Evolutionary conservation across 2,888 invertebrate genomes (phyloP), one percentile per base, ranked within the genome.

Genomic region (Xylota sylvarum): DNA sequence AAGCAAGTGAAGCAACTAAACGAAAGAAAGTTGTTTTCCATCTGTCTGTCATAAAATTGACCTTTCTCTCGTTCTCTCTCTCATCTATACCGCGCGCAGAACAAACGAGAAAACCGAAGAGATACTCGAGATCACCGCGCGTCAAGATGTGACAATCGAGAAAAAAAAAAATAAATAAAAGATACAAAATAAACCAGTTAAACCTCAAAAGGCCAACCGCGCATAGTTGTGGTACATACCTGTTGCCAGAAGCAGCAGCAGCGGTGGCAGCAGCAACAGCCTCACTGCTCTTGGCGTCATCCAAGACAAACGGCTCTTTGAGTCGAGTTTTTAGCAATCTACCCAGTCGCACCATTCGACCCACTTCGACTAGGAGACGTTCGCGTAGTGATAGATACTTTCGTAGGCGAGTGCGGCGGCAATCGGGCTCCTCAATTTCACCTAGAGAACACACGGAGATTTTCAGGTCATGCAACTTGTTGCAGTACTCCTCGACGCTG

Each of bases 291-390:
- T 77, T 92, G 48, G 88, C 88, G 3, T 91, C 91, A 88, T 92
- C 92, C 88, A 92, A 89, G 50, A 92, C 88, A 73, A 95, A 93
- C n/a, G 95, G 94, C 89, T 96, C 96, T 89, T 94, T 94, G 55
- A 96, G 92, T 58, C 96, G 93, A 50, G 95, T 95, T 90, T 95
- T 94, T 72, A 96, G 91, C 86, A 96, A 92, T 79, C 95, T 93
- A n/a, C 96, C 96, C 62, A 96, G 92, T 60, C 96, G 93, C 69
- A 96, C 95, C 94, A 95, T 96, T 70, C 96, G 93, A 58, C 96
- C 96, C 77, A 96, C 95, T 92, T 96, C 96, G 58, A 95, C 93
- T 88, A 96, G 92, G 35, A 96, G 93, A 85, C 94, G 94, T 91
- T 96, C 96, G 67, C 96, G 93, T 77, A 93, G 93, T 23, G 93